phyloP scores from a whole-genome alignment of 2,888 invertebrate genomes.

The Cecidostiba fungosa region DNA sequence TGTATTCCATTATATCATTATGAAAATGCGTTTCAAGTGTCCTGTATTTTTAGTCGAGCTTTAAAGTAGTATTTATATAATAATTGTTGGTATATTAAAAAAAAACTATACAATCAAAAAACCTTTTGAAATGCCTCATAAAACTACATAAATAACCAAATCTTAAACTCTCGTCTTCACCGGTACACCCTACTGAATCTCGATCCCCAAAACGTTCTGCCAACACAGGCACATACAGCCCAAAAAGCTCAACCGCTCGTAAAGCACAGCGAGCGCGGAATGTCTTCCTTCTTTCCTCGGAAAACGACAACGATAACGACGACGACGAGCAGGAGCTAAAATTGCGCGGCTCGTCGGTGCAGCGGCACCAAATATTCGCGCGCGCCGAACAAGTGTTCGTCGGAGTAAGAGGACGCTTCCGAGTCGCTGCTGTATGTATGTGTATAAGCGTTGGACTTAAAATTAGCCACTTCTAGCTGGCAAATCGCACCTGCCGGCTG shows the following conservation, averaged over 20 bases:
- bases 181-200: not conserved
- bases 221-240: not conserved
- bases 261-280: not conserved
- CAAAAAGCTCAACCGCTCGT: not conserved
- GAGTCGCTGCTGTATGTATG: not conserved
- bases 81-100: too few species aligned
- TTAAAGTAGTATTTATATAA: not conserved
- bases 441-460: slow-evolving; percentile 14
- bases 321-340: not conserved
- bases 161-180: not conserved
- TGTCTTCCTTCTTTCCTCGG: not conserved
- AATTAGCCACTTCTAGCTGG: slow-evolving; percentile 22
- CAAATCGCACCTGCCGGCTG: not conserved
- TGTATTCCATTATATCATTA: slow-evolving; percentile 4
- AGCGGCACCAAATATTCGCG: not conserved
- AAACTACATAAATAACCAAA: not conserved
- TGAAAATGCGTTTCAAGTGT: too few species aligned
- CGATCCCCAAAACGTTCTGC: not conserved
- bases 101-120: not conserved
- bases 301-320: too few species aligned
- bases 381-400: slow-evolving; percentile 11
- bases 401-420: not conserved
- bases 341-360: not conserved
- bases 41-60: not conserved
- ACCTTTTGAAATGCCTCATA: not conserved